These are phyloP conservation scores for Cacatua alba DNA, from an alignment of 2,113 vertebrate genomes.

Conservation along the genomic window DNA sequence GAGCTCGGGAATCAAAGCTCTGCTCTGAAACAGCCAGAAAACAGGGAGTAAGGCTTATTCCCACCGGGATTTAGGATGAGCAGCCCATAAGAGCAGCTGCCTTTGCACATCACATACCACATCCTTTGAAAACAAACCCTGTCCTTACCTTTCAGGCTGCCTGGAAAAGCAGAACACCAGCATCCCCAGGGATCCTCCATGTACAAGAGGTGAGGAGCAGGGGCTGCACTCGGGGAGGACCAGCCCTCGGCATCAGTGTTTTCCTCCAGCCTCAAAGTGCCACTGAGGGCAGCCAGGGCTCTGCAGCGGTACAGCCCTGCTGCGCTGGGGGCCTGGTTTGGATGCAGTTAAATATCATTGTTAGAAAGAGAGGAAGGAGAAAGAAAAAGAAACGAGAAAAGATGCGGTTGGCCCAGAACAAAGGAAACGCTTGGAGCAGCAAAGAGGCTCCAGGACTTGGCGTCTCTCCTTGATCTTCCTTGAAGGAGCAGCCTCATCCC, in stretches of 20 bases:
- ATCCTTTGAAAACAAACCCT: background rate
- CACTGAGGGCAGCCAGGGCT: accelerated
- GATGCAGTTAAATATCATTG: background rate
- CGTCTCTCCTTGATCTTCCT: background rate
- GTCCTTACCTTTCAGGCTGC: accelerated
- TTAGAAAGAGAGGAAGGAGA: background rate
- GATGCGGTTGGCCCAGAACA: background rate
- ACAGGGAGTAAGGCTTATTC: background rate
- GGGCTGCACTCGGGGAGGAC: background rate
- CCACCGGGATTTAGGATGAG: accelerated
- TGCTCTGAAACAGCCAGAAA: background rate
- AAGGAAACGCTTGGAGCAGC: background rate
- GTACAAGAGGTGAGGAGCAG: background rate
- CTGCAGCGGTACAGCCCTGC: background rate
- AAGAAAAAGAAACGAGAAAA: too few relatives aligned
- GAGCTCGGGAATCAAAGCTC: accelerated
- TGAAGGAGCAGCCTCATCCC: background rate
- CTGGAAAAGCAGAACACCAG: background rate
- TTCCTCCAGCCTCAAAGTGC: background rate
- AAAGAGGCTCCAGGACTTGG: background rate
- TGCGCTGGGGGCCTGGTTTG: background rate
- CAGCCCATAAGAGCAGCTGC: accelerated
- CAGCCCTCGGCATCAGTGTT: slow-evolving; percentile 2
- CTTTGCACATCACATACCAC: accelerated
- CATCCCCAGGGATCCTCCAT: accelerated